Conservation (phyloP, 2,888 invertebrate genomes). For the Caenorhabditis auriculariae region DNA sequence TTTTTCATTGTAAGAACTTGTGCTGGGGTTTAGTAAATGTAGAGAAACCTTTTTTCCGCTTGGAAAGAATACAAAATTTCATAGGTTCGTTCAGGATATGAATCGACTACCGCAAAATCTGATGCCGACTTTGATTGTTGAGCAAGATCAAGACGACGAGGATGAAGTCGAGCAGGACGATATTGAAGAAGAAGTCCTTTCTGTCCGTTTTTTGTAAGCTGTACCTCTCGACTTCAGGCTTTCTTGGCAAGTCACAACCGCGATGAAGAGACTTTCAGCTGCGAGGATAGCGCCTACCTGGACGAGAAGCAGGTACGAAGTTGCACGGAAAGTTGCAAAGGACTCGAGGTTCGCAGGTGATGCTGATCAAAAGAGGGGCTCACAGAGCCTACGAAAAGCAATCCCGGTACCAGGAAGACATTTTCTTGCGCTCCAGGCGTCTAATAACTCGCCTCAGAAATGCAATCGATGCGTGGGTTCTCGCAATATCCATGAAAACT, state of each 20-base stretch:
- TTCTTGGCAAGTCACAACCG: conserved; percentile 7
- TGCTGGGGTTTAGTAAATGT: background rate
- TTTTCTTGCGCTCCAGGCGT: conserved; percentile 51
- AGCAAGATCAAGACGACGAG: conserved; percentile 53
- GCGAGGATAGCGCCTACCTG: conserved; percentile 31
- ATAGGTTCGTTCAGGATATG: conserved; percentile 56
- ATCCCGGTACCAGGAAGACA: conserved; percentile 61
- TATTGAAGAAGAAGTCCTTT: conserved; percentile 42
- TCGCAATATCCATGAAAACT: background rate
- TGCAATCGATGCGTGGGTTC: conserved; percentile 40
- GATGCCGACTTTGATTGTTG: conserved; percentile 58
- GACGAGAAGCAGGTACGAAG: conserved; percentile 27
- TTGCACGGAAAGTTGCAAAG: background rate
- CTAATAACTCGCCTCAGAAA: conserved; percentile 45
- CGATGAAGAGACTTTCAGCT: conserved; percentile 32
- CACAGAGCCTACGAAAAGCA: conserved; percentile 60
- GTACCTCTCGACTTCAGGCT: conserved; percentile 1
- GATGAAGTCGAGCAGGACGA: conserved; percentile 51
- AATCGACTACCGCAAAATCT: conserved; percentile 56
- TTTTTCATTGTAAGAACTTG: background rate
- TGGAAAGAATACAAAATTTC: background rate
- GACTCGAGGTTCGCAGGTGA: conserved; percentile 34
- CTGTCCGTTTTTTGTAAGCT: background rate
- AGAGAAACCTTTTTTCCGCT: background rate
- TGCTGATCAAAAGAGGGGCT: conserved; percentile 54